Base-by-base conservation (phyloP, 1,140 invertebrate species). In the Zaprionus gabonicus region DNA sequence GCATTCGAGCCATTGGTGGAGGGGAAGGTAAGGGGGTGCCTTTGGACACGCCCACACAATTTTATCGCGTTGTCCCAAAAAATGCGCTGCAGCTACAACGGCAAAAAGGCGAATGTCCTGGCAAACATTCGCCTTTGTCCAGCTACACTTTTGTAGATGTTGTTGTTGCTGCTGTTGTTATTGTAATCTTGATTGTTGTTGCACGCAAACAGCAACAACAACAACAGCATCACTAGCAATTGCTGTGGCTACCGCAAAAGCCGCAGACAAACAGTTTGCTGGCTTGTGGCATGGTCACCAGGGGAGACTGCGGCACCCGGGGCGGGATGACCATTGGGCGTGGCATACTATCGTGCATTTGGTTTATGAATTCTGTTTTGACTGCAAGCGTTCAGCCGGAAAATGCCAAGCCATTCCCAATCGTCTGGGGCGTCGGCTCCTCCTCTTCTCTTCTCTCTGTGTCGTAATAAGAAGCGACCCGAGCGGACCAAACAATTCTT, bases 291-390 rank as follows among this genome's bases (percentile, higher is more conserved):
- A 17, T 56, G 38, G 51, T 49, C 12, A 2, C 15, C 31, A 15
- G 20, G 28, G 15, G 17, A 23, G 3, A 0, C 6, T n/a, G 4
- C 12, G 28, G 55, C 0, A 9, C 4, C 2, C 2, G 46, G n/a
- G 1, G 36, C 25, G 7, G 12, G 1, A 6, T 25, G 31, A 3
- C 12, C n/a, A 1, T 13, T 41, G 31, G 81, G 81, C 38, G 27
- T 65, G 73, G 36, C 56, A 34, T 58, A 71, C 64, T 72, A 80
- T 72, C 73, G 69, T 87, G 77, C 77, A 78, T 82, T 83, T 75
- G 83, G 70, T 87, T 87, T 87, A 83, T 87, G 86, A 78, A 81
- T 87, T 81, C 71, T 72, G 74, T 80, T 78, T 87, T 83, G 83
- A 81, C 70, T 75, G 80, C 73, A 83, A 76, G 67, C 84, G 74